phyloP scores from a whole-genome alignment of 1,140 invertebrate genomes.

The Manduca sexta region DNA sequence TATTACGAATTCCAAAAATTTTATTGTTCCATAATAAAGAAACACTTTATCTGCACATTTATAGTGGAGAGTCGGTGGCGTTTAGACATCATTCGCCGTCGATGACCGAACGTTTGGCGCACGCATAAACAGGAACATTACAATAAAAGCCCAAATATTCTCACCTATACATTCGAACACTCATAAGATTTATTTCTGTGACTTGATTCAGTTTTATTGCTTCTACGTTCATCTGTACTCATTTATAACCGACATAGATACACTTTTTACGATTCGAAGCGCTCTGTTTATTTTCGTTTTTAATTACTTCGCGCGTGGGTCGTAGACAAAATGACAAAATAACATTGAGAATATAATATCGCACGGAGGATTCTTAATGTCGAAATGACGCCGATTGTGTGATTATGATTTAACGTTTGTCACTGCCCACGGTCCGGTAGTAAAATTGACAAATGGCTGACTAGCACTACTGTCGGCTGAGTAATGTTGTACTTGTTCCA shows the following conservation, averaged over 20 bases:
- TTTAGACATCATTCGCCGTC: conserved; percentile 42
- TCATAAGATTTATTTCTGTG: conserved; percentile 69
- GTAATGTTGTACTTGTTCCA: conserved; percentile 17
- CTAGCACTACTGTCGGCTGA: conserved; percentile 13
- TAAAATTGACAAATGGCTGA: conserved; percentile 29
- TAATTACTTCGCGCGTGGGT: conserved; percentile 68
- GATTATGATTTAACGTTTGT: conserved; percentile 27
- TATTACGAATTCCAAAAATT: conserved; percentile 38
- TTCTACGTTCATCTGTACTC: conserved; percentile 66
- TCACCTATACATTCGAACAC: conserved; percentile 58
- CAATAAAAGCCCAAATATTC: conserved; percentile 44
- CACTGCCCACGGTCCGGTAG: conserved; percentile 25
- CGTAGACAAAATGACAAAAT: conserved; percentile 60
- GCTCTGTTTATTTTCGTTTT: conserved; percentile 72
- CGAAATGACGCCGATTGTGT: conserved; percentile 21
- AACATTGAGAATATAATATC: conserved; percentile 52
- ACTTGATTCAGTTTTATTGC: conserved; percentile 69
- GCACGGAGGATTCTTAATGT: conserved; percentile 29
- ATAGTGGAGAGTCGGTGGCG: conserved; percentile 32
- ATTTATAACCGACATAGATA: conserved; percentile 70
- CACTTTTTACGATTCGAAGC: conserved; percentile 68
- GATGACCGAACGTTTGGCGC: conserved; percentile 33
- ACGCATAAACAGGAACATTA: conserved; percentile 31
- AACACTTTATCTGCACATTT: conserved; percentile 23
- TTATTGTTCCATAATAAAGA: conserved; percentile 44